Conservation (phyloP, 1,140 invertebrate genomes). For the Oryctes rhinoceros region DNA sequence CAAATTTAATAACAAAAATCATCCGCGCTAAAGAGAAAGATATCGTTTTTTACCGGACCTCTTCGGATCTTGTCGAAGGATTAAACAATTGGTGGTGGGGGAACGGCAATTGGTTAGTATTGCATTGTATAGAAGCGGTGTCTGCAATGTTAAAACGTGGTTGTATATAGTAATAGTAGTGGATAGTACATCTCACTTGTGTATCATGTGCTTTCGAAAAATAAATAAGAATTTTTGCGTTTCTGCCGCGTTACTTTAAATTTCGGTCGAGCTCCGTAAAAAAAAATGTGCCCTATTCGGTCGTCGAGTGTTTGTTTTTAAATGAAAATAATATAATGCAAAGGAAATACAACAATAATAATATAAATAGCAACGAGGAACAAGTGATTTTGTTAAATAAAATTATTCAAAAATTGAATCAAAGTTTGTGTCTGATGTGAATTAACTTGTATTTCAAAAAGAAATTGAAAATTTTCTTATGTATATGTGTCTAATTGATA, state of each 20-base stretch:
- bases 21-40: constrained; percentile 34
- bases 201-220: not conserved
- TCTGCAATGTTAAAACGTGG: not conserved
- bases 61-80: constrained; percentile 46
- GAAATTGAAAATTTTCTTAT: too few relatives aligned
- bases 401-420: too few relatives aligned
- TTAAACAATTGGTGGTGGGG: constrained; percentile 40
- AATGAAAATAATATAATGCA: too few relatives aligned
- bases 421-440: not conserved
- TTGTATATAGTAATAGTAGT: constrained; percentile 37
- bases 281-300: not conserved
- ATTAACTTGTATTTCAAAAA: too few relatives aligned
- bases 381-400: too few relatives aligned
- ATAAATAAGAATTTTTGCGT: not conserved
- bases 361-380: too few relatives aligned
- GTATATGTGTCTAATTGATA: not conserved
- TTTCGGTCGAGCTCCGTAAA: not conserved
- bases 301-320: too few relatives aligned
- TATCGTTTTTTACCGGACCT: constrained; percentile 49
- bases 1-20: constrained; percentile 31
- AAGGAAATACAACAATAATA: too few relatives aligned
- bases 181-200: not conserved
- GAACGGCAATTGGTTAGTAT: constrained; percentile 46
- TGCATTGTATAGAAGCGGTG: constrained; percentile 13
- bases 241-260: not conserved